Evolutionary conservation across 2,888 invertebrate species (phyloP), one percentile per base, ranked within the genome.

Genomic region (Erebia aethiops): DNA sequence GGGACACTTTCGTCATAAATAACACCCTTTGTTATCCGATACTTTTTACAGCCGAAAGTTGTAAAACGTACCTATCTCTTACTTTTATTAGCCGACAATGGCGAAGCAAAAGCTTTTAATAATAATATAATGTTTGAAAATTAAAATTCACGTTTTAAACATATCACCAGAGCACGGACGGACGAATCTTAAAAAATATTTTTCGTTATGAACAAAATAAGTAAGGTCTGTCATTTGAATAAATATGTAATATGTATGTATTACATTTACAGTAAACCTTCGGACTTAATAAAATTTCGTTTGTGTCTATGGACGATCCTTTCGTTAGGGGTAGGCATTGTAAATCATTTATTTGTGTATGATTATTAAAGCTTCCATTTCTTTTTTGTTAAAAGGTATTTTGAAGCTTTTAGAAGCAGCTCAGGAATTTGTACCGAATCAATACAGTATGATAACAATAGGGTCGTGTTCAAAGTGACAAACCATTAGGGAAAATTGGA

Each of bases 1-100:
- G 80, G 83, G 80, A 76, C 78, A 82, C 83, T 87, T 85, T 58
- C 76, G 81, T 85, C 80, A 79, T 78, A 74, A 74, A 71, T 70
- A 74, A 71, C 71, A 70, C 80, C 85, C 82, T 79, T 81, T 78
- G 80, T 82, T 82, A 74, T 60, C 62, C 51, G 69, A 74, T 74
- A 69, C 66, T 43, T 64, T 67, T 56, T 62, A 66, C 16, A 71
- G 52, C 65, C 69, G 65, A 49, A 71, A 71, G 67, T 67, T 73
- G 69, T 71, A 67, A 72, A 66, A 58, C 52, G 63, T 54, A n/a
- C 66, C 71, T 73, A 69, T 69, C 69, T 64, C 60, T 74, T 67
- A 56, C 66, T 60, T 71, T 67, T 69, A 72, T 72, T 72, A 66
- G 41, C 66, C 41, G 61, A 65, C 61, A 41, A 43, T 60, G n/a